These are phyloP conservation scores for Gerris lacustris DNA, from an alignment of 2,888 invertebrate genomes.

Conservation along the genomic window DNA sequence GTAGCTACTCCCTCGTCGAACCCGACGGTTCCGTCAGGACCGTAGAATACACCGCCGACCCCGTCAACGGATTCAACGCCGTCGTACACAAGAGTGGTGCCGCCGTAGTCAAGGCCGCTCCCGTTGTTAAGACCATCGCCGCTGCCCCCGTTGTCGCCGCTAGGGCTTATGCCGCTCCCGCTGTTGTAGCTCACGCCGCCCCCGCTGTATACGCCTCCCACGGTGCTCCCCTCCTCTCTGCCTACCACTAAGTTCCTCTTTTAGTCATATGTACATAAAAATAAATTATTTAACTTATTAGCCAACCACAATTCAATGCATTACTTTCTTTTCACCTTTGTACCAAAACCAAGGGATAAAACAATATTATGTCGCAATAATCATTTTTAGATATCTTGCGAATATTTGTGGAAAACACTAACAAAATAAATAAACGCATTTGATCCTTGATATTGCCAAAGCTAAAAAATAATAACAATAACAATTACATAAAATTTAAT, in stretches of 20 bases:
- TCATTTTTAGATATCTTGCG: no score
- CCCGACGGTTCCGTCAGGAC: slow-evolving; percentile 28
- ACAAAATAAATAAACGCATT: no score
- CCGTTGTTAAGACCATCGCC: slow-evolving; percentile 20
- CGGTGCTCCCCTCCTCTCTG: slow-evolving; percentile 37
- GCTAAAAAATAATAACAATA: no score
- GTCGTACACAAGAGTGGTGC: slow-evolving; percentile 27
- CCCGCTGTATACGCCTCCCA: slow-evolving; percentile 27
- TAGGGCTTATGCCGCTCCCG: slow-evolving; percentile 20
- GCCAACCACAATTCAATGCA: no score
- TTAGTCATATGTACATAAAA: not conserved
- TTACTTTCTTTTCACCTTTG: no score
- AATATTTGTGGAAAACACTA: no score
- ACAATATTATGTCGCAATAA: no score
- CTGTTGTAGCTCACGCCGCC: slow-evolving; percentile 21
- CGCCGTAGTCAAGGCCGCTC: slow-evolving; percentile 12
- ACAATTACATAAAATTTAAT: no score
- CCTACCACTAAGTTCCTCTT: not conserved
- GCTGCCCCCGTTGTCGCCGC: slow-evolving; percentile 12
- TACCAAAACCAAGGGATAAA: no score
- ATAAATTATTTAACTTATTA: not conserved
- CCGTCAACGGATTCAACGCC: slow-evolving; percentile 31
- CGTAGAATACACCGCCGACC: slow-evolving; percentile 30
- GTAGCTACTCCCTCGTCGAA: slow-evolving; percentile 29
- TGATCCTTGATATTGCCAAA: no score